Conservation (phyloP, 2,113 vertebrate genomes). For the Ciconia maguari region DNA sequence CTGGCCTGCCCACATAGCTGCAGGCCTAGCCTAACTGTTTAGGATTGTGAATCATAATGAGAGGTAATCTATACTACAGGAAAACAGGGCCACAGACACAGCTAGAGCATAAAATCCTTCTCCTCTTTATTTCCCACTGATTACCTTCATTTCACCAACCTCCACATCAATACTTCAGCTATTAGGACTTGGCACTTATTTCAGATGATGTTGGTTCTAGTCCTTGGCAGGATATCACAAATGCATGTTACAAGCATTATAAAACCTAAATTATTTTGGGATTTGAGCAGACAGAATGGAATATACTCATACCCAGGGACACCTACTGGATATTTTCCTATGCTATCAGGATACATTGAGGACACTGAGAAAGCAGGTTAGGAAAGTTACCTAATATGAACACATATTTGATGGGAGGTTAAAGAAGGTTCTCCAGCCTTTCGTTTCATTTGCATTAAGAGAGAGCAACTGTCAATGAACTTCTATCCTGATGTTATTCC, state of each 20-base stretch:
- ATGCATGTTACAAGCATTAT: not conserved
- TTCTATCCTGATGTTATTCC: not conserved
- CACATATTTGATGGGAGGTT: not conserved
- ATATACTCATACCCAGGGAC: not conserved
- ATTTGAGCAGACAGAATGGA: not conserved
- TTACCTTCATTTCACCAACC: not conserved
- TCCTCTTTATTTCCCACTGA: not conserved
- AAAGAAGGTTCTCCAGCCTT: not conserved
- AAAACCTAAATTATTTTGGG: not conserved
- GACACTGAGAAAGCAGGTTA: not conserved
- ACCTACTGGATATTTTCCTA: not conserved
- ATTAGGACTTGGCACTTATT: not conserved
- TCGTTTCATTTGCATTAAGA: not conserved
- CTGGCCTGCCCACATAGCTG: not conserved
- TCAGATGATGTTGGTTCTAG: not conserved
- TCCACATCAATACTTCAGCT: not conserved
- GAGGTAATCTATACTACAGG: not conserved
- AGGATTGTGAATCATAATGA: not conserved
- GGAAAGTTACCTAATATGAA: not conserved
- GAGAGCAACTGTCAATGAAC: not conserved
- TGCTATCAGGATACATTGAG: not conserved
- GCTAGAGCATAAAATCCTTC: not conserved
- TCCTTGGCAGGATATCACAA: not conserved
- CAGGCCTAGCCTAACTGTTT: not conserved
- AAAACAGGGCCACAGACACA: not conserved